These are phyloP conservation scores for Adelosebastes latens DNA, from an alignment of 2,797 vertebrate species.

Conservation along the genomic window DNA sequence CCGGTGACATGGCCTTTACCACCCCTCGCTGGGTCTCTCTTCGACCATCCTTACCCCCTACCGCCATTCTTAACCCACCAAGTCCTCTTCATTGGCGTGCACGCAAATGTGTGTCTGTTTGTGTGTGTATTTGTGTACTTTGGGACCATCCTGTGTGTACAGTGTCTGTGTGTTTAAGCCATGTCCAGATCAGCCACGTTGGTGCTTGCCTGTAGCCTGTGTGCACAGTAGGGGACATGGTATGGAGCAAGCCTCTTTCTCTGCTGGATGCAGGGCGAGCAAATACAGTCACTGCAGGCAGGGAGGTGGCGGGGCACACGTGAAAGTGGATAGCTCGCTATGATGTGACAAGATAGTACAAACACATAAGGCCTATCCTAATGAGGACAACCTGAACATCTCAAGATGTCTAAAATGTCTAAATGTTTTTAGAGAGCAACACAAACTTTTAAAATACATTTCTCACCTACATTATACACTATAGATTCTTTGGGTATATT, in stretches of 20 bases:
- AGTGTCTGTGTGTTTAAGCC: constrained; percentile 62
- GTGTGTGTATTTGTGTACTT: constrained; percentile 31
- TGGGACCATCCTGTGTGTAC: constrained; percentile 48
- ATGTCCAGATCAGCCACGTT: constrained; percentile 60
- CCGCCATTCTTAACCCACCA: constrained; percentile 56
- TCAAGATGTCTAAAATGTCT: background rate
- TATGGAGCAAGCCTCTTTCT: constrained; percentile 46
- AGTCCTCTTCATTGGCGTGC: constrained; percentile 53
- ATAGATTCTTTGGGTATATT: constrained; percentile 2
- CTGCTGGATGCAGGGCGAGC: constrained; percentile 57
- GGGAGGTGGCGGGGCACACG: background rate
- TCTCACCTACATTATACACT: background rate
- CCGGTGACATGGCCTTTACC: constrained; percentile 75
- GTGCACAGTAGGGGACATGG: constrained; percentile 57
- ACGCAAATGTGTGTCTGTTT: constrained; percentile 24
- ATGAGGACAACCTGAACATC: background rate
- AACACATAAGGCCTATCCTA: background rate
- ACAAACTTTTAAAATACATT: background rate
- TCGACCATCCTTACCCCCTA: constrained; percentile 58
- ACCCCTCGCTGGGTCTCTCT: constrained; percentile 65
- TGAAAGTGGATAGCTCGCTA: constrained; percentile 1
- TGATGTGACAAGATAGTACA: constrained; percentile 1
- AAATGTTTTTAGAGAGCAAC: background rate
- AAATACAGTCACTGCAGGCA: constrained; percentile 37
- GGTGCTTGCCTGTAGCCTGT: constrained; percentile 58